phyloP scores from a whole-genome alignment of 2,113 vertebrate species.

The Bubalus kerabau region DNA sequence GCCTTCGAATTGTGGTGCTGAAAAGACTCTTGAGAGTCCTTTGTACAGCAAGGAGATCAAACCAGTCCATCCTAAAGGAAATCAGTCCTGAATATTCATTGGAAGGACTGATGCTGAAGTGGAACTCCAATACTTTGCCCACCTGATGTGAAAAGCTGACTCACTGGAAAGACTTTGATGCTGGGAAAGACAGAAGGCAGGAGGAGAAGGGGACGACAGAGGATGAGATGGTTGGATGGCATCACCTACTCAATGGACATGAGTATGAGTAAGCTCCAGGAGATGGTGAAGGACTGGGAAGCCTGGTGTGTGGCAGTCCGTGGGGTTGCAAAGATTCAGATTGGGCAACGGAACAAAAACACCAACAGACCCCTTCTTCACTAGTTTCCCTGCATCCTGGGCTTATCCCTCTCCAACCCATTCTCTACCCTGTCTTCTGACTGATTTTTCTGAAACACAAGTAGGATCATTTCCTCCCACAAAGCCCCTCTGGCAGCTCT shows the following conservation, averaged over 20 bases:
- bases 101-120: neutral
- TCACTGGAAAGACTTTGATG: neutral
- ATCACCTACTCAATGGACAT: neutral
- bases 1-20: neutral
- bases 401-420: neutral
- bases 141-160: neutral
- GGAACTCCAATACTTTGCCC: neutral
- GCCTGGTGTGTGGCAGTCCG: neutral
- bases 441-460: neutral
- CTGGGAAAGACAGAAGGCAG: neutral
- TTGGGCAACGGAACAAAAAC: neutral
- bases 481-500: neutral
- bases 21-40: neutral
- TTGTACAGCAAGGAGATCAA: neutral
- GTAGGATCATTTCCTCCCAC: neutral
- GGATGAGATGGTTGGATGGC: neutral
- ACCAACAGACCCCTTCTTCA: neutral
- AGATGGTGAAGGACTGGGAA: neutral
- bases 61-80: neutral
- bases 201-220: neutral
- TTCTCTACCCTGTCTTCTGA: neutral
- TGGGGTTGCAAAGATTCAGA: neutral
- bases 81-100: neutral
- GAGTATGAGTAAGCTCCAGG: neutral
- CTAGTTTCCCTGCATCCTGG: neutral